Evolutionary conservation across 37 sponge, comb jelly and placozoan species (phyloP), one percentile per base, ranked within the genome.

Genomic region (Diacarnus erythraeanus): DNA sequence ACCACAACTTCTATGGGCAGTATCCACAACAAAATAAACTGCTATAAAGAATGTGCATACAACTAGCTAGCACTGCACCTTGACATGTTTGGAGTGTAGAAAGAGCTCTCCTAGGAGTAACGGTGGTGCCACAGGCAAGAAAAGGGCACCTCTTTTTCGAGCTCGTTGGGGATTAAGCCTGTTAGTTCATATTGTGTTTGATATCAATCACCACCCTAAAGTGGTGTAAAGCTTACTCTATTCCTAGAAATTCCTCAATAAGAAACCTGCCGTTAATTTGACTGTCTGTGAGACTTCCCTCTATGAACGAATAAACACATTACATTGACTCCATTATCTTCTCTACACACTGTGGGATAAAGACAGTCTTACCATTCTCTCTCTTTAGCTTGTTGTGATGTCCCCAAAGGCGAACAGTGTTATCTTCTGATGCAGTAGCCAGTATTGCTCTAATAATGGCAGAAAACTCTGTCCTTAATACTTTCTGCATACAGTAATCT

Each of bases 401-500:
- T 2, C 89, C 89, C 89, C 89, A 89, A 38, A 89, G 77, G 41
- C 89, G 39, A 18, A 89, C 71, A 40, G 89, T 61, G 37, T 61
- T 57, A 58, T 89, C 89, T 39, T 79, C 80, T 42, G 89, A 79
- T 1, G 80, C 70, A 57, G 89, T 89, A 30, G 67, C 64, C 47
- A 89, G 71, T 3, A 85, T 59, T 0, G 79, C 38, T 72, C 86
- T 85, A 71, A 1, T 1, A 39, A 39, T 22, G 3, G 2, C 70
- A 35, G 40, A 69, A 23, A 69, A 12, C 9, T 30, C 15, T 20
- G 17, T 54, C 17, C 15, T 17, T 17, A 23, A 26, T 34, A 70
- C 21, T 23, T 38, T 70, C 36, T 37, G 6, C n/a, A n/a, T n/a
- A n/a, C n/a, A n/a, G n/a, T n/a, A n/a, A n/a, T n/a, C n/a, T n/a